Percentiles rank a stretch among this genome's conserved stretches.
Conservation (phyloP, 2,113 vertebrate genomes). For the Scortum barcoo region DNA sequence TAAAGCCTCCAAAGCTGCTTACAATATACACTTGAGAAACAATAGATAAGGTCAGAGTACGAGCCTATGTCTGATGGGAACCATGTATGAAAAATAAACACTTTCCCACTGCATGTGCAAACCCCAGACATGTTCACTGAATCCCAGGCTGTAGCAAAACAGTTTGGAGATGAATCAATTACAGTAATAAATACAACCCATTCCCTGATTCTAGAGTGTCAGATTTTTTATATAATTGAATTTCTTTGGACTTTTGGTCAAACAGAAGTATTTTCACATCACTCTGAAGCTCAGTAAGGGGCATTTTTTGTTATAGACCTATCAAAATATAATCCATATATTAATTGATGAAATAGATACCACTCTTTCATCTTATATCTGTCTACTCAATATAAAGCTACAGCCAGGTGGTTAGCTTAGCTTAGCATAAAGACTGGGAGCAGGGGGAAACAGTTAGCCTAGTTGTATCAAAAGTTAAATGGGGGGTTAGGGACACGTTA, state of each 20-base stretch:
- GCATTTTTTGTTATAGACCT: not conserved
- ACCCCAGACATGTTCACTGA: conserved; percentile 39
- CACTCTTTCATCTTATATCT: too few relatives aligned
- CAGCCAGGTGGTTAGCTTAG: too few relatives aligned
- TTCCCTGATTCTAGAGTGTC: not conserved
- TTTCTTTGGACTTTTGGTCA: not conserved
- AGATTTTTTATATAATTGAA: not conserved
- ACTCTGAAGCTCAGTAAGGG: not conserved
- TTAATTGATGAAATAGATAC: not conserved
- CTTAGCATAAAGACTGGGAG: too few relatives aligned
- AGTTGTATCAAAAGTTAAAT: too few relatives aligned
- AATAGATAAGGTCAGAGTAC: conserved; percentile 80
- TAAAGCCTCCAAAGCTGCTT: conserved; percentile 81
- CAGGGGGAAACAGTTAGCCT: not conserved
- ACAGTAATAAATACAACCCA: not conserved
- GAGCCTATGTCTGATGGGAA: conserved; percentile 62
- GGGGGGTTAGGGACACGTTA: too few relatives aligned
- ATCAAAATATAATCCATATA: not conserved
- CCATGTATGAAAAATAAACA: conserved; percentile 72
- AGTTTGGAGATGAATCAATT: not conserved
- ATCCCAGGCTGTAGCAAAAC: conserved; percentile 2
- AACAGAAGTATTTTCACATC: not conserved
- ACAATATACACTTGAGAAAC: conserved; percentile 83
- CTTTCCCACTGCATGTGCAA: conserved; percentile 41
- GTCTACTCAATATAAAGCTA: too few relatives aligned